phyloP scores from a whole-genome alignment of 1,140 invertebrate genomes.

The Tachypleus tridentatus region DNA sequence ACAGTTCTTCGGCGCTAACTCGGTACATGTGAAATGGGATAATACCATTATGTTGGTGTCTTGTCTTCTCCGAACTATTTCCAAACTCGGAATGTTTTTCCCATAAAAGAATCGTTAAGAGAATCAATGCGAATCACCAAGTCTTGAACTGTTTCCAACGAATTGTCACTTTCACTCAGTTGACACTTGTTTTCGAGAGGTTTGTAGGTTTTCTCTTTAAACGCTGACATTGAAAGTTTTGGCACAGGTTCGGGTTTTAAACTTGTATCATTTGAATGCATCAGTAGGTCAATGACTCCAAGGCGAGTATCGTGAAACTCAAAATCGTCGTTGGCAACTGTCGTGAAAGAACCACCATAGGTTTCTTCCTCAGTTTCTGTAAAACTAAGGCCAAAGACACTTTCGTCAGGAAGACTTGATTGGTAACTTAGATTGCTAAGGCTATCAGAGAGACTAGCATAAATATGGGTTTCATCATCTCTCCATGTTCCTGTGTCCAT shows the following conservation, averaged over 20 bases:
- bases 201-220: background rate
- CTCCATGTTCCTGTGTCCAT: too few relatives aligned
- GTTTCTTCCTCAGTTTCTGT: background rate
- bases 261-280: constrained; percentile 5
- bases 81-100: background rate
- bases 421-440: too few relatives aligned
- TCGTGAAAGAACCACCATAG: constrained; percentile 42
- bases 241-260: constrained; percentile 6
- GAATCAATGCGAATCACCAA: background rate
- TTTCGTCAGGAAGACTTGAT: too few relatives aligned
- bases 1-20: background rate
- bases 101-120: background rate
- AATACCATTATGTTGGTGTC: too few relatives aligned
- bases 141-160: background rate
- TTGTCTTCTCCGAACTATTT: background rate
- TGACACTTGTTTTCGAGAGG: background rate
- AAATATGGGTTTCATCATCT: too few relatives aligned
- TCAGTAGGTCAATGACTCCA: constrained; percentile 11
- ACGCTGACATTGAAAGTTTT: constrained; percentile 1
- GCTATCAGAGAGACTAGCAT: too few relatives aligned
- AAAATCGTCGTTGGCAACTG: constrained; percentile 51
- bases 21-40: too few relatives aligned
- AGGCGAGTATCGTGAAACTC: constrained; percentile 40
- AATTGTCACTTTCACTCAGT: background rate
- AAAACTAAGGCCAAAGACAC: too few relatives aligned